Base-by-base conservation (phyloP, 2,797 vertebrate genomes). In the Bryconaethiops microstoma region DNA sequence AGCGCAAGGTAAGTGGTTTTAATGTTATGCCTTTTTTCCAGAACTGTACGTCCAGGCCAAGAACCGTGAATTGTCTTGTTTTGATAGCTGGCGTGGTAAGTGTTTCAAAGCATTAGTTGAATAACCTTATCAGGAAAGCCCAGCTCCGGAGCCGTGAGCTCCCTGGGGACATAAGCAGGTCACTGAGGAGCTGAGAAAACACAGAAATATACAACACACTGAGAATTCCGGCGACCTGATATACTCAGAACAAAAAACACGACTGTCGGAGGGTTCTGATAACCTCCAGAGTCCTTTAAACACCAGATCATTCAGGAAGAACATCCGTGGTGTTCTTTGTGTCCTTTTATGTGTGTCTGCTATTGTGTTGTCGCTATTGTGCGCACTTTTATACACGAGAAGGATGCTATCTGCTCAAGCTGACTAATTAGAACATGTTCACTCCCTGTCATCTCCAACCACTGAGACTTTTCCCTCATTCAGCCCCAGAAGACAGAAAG, bases 81-180 rank as follows among this genome's bases (percentile, higher is more conserved):
- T 21, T 23, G 7, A 60, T 23, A 60, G 57, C 57, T 23, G 57
- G n/a, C 2, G 57, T 23, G n/a, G n/a, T 23, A 12, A 60, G 57
- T 23, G 3, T 60, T 60, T 60, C 23, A 21, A 8, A 23, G 21
- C 57, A 9, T 21, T 23, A 17, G 29, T 13, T 39, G 45, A 71
- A 39, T 50, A 52, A 79, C 64, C 57, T 79, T 82, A 77, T 84
- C 85, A 77, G 78, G 45, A 45, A 57, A 35, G 40, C n/a, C 50
- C 65, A 74, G 77, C 68, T 82, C 62, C 74, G 62, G 63, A 74
- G 72, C 54, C 21, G 67, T n/a, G 19, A 19, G 9, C 59, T 72
- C 84, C 69, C 82, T 21, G 40, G 16, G 50, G 80, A 82, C 45
- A 76, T 52, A 45, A 68, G 35, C 19, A 79, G 80, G 77, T 84